Conservation (phyloP, 1,140 invertebrate species). For the Aphelenchoides fujianensis region DNA sequence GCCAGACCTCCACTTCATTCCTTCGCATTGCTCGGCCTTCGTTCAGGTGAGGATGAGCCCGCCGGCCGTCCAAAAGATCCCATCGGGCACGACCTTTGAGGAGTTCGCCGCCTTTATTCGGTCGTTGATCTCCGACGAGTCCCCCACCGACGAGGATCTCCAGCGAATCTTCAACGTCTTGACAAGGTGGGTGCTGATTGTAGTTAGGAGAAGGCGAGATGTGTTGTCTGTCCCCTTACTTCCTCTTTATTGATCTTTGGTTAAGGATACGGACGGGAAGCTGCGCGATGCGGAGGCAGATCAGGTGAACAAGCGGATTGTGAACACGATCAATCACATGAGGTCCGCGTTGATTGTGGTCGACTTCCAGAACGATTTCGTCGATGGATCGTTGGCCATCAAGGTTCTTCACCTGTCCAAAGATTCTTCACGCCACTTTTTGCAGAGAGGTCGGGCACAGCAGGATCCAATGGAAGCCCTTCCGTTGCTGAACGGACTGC, state of each 20-base stretch:
- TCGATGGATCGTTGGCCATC: constrained; percentile 85
- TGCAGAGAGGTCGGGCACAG: constrained; percentile 49
- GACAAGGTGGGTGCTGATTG: too few relatives aligned
- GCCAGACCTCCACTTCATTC: too few relatives aligned
- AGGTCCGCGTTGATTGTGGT: constrained; percentile 79
- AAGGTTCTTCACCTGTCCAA: constrained; percentile 63
- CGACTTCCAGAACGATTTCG: constrained; percentile 98
- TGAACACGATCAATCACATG: constrained; percentile 28
- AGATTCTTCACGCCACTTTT: not conserved
- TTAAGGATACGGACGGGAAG: constrained; percentile 36
- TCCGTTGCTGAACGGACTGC: constrained; percentile 82
- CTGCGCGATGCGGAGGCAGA: constrained; percentile 21
- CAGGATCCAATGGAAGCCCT: constrained; percentile 61
- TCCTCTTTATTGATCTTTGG: too few relatives aligned
- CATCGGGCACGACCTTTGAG: not conserved
- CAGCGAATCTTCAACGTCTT: constrained; percentile 23
- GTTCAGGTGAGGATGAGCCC: constrained; percentile 5
- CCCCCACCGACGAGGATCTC: constrained; percentile 30
- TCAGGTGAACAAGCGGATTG: constrained; percentile 22
- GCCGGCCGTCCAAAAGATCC: not conserved
- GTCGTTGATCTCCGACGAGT: constrained; percentile 24
- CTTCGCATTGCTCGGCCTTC: not conserved
- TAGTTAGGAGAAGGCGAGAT: constrained; percentile 26
- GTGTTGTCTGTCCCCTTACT: constrained; percentile 16
- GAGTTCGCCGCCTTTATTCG: constrained; percentile 14